A percentile compares a stretch with the other conserved stretches of the same genome.
These are phyloP conservation scores for Stegana nigrithorax DNA, from an alignment of 2,888 invertebrate species.

Conservation along the genomic window DNA sequence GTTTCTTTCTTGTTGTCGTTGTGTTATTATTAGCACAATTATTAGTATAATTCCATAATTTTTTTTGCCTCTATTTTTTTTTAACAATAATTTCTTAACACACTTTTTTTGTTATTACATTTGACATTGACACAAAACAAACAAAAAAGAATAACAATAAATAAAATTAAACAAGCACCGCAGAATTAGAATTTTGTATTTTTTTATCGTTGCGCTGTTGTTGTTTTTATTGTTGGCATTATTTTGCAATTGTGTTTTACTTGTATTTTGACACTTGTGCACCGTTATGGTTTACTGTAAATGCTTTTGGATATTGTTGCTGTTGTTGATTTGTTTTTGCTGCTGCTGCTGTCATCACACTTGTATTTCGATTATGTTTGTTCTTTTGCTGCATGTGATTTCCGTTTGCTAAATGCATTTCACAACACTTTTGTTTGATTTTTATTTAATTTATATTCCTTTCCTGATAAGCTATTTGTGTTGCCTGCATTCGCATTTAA, in stretches of 20 bases:
- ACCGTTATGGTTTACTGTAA: conserved; percentile 13
- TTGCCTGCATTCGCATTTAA: no score
- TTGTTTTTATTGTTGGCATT: not conserved
- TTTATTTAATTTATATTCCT: not conserved
- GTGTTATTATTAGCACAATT: no score
- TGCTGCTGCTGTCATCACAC: not conserved
- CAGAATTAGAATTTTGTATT: conserved; percentile 11
- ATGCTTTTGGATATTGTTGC: conserved; percentile 7
- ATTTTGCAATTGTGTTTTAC: not conserved
- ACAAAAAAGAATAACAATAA: not conserved
- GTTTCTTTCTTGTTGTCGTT: no score
- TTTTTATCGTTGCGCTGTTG: no score
- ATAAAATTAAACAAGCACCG: no score
- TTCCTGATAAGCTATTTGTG: no score
- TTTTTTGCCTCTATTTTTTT: conserved; percentile 25
- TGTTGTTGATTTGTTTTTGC: not conserved
- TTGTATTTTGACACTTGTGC: conserved; percentile 4
- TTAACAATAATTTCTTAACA: conserved; percentile 4
- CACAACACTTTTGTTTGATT: not conserved
- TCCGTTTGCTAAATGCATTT: not conserved
- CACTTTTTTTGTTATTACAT: conserved; percentile 30
- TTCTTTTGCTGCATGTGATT: not conserved
- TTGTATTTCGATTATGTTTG: not conserved
- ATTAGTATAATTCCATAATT: no score
- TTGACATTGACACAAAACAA: conserved; percentile 39